phyloP scores from a whole-genome alignment of 2,888 invertebrate species.

The Desoria tigrina region DNA sequence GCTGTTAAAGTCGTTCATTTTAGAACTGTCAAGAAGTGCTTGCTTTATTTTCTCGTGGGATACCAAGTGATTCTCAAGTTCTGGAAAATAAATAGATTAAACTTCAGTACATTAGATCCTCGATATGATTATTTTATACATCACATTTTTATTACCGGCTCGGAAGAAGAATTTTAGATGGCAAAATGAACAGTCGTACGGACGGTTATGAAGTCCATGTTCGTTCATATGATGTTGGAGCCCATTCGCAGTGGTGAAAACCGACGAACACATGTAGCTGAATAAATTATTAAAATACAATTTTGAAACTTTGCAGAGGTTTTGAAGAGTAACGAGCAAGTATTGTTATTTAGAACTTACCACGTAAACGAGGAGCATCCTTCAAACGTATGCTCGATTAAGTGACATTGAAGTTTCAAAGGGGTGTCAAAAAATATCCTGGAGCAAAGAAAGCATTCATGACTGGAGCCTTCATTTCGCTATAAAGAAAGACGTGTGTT shows the following conservation, averaged over 20 bases:
- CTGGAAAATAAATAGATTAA: too few species aligned
- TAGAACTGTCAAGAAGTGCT: conserved; percentile 33
- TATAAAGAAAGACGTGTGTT: too few species aligned
- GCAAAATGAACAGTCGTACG: conserved; percentile 82
- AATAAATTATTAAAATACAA: too few species aligned
- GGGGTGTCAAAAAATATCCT: conserved; percentile 68
- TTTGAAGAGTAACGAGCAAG: too few species aligned
- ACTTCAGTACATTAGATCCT: too few species aligned
- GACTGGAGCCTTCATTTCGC: conserved; percentile 62
- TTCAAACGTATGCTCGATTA: conserved; percentile 90
- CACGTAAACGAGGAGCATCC: conserved; percentile 79
- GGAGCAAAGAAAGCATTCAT: conserved; percentile 79
- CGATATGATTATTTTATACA: conserved; percentile 90
- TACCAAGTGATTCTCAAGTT: conserved; percentile 78
- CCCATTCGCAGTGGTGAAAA: conserved; percentile 79
- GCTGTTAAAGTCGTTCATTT: neutral
- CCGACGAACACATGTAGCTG: conserved; percentile 84
- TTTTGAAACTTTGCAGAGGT: too few species aligned
- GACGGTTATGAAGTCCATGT: conserved; percentile 76
- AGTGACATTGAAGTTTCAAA: conserved; percentile 79
- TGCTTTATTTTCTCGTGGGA: conserved; percentile 54
- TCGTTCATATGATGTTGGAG: conserved; percentile 80
- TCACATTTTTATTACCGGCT: too few species aligned
- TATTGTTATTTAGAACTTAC: too few species aligned
- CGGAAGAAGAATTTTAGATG: conserved; percentile 85